Conservation (phyloP, 2,113 vertebrate species). For the Embiotoca jacksoni region DNA sequence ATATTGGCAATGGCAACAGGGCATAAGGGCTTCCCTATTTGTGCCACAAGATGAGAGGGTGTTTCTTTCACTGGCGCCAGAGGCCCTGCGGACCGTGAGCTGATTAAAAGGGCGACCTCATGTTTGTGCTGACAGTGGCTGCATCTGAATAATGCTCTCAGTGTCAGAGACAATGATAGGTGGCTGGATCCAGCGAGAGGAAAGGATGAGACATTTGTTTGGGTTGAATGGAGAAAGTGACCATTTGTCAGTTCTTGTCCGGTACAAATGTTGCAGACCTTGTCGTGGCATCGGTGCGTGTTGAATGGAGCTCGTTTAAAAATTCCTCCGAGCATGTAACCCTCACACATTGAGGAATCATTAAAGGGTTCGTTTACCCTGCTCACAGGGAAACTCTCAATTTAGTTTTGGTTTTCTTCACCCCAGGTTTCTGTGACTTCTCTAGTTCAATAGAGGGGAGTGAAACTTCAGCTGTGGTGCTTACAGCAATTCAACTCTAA, state of each 20-base stretch:
- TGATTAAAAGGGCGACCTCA: slow-evolving; percentile 67
- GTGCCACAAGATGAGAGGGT: slow-evolving; percentile 80
- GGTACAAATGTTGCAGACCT: slow-evolving; percentile 22
- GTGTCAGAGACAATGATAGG: slow-evolving; percentile 63
- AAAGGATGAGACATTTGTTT: slow-evolving; percentile 49
- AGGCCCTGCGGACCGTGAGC: slow-evolving; percentile 64
- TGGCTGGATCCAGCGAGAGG: slow-evolving; percentile 36
- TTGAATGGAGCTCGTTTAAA: slow-evolving; percentile 15
- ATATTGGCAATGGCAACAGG: slow-evolving; percentile 80
- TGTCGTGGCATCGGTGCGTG: slow-evolving; percentile 18
- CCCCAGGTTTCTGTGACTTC: neutral
- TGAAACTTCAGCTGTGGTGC: no score
- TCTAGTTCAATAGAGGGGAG: neutral
- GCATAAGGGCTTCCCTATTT: slow-evolving; percentile 83
- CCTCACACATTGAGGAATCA: neutral
- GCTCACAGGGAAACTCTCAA: neutral
- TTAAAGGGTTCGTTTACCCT: slow-evolving; percentile 4
- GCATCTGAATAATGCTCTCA: slow-evolving; percentile 48
- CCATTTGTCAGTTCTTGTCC: slow-evolving; percentile 40
- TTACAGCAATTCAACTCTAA: neutral
- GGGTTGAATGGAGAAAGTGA: slow-evolving; percentile 30
- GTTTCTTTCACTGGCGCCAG: slow-evolving; percentile 74
- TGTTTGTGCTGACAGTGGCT: slow-evolving; percentile 63
- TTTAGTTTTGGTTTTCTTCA: neutral
- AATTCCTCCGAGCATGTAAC: slow-evolving; percentile 1